phyloP scores from a whole-genome alignment of 2,113 vertebrate genomes.

The Chlorodrepanis virens region DNA sequence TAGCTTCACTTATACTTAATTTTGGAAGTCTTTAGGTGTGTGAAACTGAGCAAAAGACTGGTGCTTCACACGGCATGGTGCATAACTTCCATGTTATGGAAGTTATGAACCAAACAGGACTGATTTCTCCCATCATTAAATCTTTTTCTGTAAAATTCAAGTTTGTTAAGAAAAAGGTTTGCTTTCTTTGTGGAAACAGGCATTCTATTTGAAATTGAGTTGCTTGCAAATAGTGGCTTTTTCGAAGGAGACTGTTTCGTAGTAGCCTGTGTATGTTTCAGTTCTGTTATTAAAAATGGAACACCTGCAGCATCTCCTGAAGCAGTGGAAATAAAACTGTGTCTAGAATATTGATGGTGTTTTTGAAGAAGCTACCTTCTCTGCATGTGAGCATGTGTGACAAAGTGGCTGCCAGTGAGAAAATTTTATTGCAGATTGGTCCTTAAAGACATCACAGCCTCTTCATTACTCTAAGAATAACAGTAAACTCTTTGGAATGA shows the following conservation, averaged over 20 bases:
- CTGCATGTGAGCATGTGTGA: background rate
- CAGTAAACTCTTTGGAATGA: background rate
- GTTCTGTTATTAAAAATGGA: background rate
- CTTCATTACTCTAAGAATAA: background rate
- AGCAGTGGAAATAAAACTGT: background rate
- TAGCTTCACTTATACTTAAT: background rate
- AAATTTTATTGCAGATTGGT: background rate
- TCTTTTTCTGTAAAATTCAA: background rate
- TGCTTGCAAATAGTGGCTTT: background rate
- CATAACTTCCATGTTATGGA: too few species aligned
- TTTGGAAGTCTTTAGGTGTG: too few species aligned
- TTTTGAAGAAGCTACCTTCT: background rate
- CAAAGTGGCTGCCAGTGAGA: background rate
- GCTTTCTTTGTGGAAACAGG: background rate
- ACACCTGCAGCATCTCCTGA: background rate
- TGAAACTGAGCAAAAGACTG: too few species aligned
- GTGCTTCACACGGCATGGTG: too few species aligned
- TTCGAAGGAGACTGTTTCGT: background rate
- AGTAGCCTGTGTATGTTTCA: background rate
- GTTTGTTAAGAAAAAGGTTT: background rate
- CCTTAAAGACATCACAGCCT: background rate
- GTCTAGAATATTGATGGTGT: background rate
- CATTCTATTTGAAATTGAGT: background rate
- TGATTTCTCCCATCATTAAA: background rate
- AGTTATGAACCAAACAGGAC: background rate